Conservation (phyloP, 2,113 vertebrate species). For the Boleophthalmus pectinirostris region DNA sequence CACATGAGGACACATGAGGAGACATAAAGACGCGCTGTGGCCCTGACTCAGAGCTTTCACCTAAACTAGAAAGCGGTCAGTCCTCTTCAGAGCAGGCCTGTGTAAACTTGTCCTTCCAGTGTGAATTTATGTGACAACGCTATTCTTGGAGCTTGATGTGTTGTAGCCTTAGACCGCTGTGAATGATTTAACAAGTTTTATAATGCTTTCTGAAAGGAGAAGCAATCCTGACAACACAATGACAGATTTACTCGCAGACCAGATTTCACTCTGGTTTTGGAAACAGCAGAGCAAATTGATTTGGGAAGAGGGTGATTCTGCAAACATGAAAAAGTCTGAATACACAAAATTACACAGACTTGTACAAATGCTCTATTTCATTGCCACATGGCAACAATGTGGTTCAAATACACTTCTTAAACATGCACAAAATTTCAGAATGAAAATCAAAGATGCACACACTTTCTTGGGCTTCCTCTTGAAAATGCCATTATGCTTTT, state of each 20-base stretch:
- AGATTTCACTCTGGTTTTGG: slow-evolving; percentile 16
- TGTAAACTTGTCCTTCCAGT: not conserved
- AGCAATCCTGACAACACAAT: not conserved
- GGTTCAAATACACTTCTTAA: not conserved
- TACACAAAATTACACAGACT: not conserved
- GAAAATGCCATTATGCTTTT: too few species aligned
- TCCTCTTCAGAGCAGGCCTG: slow-evolving; percentile 6
- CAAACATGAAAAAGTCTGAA: not conserved
- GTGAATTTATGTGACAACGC: slow-evolving; percentile 1
- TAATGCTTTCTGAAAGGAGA: slow-evolving; percentile 2
- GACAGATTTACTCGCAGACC: too few species aligned
- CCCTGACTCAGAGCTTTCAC: too few species aligned
- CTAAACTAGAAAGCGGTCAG: too few species aligned
- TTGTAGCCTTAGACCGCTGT: not conserved
- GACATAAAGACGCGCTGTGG: too few species aligned
- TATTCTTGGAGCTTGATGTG: not conserved
- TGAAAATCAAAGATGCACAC: too few species aligned
- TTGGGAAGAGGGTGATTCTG: not conserved
- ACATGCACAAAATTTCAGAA: too few species aligned
- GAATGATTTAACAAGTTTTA: slow-evolving; percentile 3
- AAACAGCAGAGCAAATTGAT: not conserved
- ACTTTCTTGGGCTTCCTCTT: too few species aligned
- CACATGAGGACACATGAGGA: too few species aligned
- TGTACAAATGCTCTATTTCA: not conserved
- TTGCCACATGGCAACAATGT: not conserved